A percentile compares a stretch with the other conserved stretches of the same genome.
phyloP scores from a whole-genome alignment of 2,797 vertebrate genomes.

The Cephalopachus bancanus region DNA sequence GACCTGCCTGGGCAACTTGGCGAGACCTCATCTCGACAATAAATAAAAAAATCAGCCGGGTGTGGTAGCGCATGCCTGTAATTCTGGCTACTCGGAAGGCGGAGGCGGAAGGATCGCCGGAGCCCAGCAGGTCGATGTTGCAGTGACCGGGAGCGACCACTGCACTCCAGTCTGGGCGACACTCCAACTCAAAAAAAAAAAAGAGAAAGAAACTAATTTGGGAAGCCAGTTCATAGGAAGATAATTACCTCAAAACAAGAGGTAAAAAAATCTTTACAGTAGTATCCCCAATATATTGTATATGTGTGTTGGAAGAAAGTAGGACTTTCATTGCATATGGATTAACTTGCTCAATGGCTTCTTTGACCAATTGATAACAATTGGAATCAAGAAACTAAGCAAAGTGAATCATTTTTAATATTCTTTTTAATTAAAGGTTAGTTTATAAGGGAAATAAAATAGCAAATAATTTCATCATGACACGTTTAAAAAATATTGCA shows the following conservation, averaged over 20 bases:
- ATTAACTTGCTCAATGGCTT: not conserved
- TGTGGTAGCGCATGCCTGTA: too few relatives aligned
- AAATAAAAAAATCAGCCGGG: too few relatives aligned
- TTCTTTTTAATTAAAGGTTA: not conserved
- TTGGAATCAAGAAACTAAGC: not conserved
- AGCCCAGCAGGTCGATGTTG: too few relatives aligned
- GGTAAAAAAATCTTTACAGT: not conserved
- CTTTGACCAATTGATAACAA: not conserved
- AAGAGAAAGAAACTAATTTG: not conserved
- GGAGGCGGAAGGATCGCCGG: too few relatives aligned
- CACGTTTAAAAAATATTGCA: slow-evolving; percentile 9
- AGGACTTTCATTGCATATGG: not conserved
- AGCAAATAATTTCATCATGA: not conserved
- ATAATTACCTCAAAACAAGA: not conserved
- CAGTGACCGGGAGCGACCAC: too few relatives aligned
- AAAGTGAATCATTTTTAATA: slow-evolving; percentile 15
- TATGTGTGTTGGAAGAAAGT: too few relatives aligned
- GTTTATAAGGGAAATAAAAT: slow-evolving; percentile 28
- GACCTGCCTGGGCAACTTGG: too few relatives aligned
- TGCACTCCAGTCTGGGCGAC: too few relatives aligned
- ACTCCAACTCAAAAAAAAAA: too few relatives aligned
- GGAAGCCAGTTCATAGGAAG: not conserved
- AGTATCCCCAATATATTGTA: not conserved
- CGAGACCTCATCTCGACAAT: too few relatives aligned
- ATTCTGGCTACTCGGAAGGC: too few relatives aligned